Conservation (phyloP, 2,113 vertebrate genomes). For the Spheniscus mendiculus region DNA sequence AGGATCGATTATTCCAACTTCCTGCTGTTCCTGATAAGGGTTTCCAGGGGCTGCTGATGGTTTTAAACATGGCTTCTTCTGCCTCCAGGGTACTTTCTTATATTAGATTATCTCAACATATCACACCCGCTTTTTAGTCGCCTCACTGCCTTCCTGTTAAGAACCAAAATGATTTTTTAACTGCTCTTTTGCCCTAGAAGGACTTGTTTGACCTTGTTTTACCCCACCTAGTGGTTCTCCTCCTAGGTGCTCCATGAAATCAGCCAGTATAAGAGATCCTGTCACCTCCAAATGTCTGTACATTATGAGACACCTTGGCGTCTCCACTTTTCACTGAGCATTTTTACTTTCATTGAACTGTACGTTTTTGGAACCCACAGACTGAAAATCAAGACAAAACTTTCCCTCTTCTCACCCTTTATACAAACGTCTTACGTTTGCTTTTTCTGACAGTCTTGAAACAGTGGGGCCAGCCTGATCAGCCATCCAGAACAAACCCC, state of each 20-base stretch:
- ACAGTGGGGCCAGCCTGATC: neutral
- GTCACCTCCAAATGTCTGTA: neutral
- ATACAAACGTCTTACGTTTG: neutral
- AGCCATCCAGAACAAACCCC: neutral
- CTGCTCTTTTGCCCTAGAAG: conserved; percentile 14
- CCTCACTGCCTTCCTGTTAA: conserved; percentile 41
- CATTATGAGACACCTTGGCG: fast-evolving
- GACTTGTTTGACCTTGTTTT: conserved; percentile 5
- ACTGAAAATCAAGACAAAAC: neutral
- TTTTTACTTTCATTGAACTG: neutral
- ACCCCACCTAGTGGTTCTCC: neutral
- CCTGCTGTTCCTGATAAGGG: conserved; percentile 8
- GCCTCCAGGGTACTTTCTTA: conserved; percentile 27
- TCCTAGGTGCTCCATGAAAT: neutral
- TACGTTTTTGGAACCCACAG: neutral
- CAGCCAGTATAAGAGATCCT: neutral
- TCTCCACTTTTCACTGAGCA: neutral
- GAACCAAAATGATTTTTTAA: conserved; percentile 29
- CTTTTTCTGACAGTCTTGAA: neutral
- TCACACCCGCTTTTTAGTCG: conserved; percentile 19
- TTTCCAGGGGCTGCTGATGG: conserved; percentile 17
- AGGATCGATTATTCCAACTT: conserved; percentile 20
- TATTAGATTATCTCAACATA: conserved; percentile 46
- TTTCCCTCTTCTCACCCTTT: neutral
- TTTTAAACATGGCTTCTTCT: conserved; percentile 14